Evolutionary conservation across 2,797 vertebrate species (phyloP).

Genomic region (Rhadinocentrus ornatus): DNA sequence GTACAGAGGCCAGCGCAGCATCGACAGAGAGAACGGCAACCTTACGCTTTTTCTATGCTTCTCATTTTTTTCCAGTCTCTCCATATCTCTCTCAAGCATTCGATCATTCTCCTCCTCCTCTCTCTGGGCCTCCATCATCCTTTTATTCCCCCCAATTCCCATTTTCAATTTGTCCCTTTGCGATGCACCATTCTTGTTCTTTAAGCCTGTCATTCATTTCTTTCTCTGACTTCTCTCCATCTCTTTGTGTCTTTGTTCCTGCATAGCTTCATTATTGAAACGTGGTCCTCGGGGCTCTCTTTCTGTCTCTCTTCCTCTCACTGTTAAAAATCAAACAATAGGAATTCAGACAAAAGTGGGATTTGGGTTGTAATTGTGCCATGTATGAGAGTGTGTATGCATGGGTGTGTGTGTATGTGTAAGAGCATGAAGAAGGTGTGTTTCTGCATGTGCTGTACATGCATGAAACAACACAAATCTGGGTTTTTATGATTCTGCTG

Average conservation of each 20-base stretch:
- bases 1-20: conserved; percentile 45
- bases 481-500: background rate
- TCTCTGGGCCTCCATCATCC: conserved; percentile 50
- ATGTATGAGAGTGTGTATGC: conserved; percentile 4
- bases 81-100: conserved; percentile 31
- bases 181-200: conserved; percentile 61
- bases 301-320: conserved; percentile 28
- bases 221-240: conserved; percentile 58
- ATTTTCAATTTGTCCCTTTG: conserved; percentile 69
- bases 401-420: conserved; percentile 1
- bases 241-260: conserved; percentile 72
- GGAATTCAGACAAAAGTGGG: conserved; percentile 66
- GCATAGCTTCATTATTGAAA: conserved; percentile 72
- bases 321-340: conserved; percentile 61
- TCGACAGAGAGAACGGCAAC: conserved; percentile 58
- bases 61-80: conserved; percentile 37
- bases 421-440: conserved; percentile 24
- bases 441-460: conserved; percentile 3
- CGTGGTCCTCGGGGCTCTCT: conserved; percentile 43
- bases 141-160: conserved; percentile 64
- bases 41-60: conserved; percentile 12
- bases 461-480: background rate
- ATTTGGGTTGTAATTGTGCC: conserved; percentile 62
- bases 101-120: conserved; percentile 27
- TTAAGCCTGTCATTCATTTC: conserved; percentile 64